Evolutionary conservation across 2,888 invertebrate species (phyloP), one percentile per base, ranked within the genome.

Genomic region (Apamea anceps): DNA sequence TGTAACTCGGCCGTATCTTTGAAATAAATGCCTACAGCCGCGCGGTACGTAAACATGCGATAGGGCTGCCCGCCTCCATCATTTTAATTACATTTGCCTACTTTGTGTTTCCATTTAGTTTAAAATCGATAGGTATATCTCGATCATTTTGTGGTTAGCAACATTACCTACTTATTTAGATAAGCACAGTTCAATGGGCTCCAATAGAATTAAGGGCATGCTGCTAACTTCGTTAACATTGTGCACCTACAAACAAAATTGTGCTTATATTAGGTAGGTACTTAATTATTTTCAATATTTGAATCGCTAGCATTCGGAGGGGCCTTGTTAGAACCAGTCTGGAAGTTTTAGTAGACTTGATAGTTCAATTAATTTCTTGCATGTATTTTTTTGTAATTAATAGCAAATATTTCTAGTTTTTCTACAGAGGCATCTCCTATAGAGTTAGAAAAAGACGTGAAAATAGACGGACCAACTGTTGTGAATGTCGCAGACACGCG

Each of bases 401-500:
- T 21, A 12, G 18, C 15, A 37, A 21, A n/a, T 42, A 70, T 28
- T 21, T 42, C 2, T 42, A 42, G n/a, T 42, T 54, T 25, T 54
- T 2, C 42, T 74, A n/a, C 12, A 37, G 18, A 37, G 15, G 72
- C 48, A 21, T 28, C 42, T 54, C 21, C 37, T 51, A 18, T 42
- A 42, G 42, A 71, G 28, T 7, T 42, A 32, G 45, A 32, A 72
- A 57, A 54, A 57, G 28, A 32, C n/a, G 13, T 48, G 12, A 60
- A 1, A 60, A 32, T 72, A 32, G n/a, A 75, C 45, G 45, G 72
- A 75, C 60, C 25, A 25, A 32, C 45, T 32, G 60, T 45, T 60
- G 57, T 75, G 32, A 75, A 72, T 72, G 32, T 45, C 57, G 45
- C 32, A 72, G 57, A 72, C 72, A 45, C 32, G 45, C 28, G 32